These are phyloP conservation scores for Drosophila lowei DNA, from an alignment of 1,140 invertebrate genomes.

Conservation along the genomic window DNA sequence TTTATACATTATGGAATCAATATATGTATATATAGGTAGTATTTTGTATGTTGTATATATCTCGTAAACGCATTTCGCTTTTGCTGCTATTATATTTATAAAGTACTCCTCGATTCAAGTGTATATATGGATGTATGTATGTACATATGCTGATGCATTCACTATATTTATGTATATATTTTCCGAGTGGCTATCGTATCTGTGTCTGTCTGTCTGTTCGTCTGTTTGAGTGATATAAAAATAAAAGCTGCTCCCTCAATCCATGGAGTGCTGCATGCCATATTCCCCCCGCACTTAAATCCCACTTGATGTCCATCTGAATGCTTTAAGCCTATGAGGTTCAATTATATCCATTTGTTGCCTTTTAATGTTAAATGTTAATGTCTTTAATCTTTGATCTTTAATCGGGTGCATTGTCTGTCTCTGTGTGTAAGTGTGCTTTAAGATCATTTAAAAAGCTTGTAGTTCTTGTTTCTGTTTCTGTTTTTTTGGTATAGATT, in stretches of 20 bases:
- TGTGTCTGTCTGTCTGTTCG: not conserved
- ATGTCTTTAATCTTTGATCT: conserved; percentile 26
- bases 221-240: conserved; percentile 44
- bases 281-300: conserved; percentile 22
- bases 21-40: conserved; percentile 5
- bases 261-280: conserved; percentile 49
- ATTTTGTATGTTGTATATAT: conserved; percentile 20
- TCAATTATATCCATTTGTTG: conserved; percentile 55
- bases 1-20: conserved; percentile 45
- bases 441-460: conserved; percentile 39
- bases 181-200: no score
- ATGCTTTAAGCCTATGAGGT: conserved; percentile 75
- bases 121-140: conserved; percentile 23
- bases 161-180: no score
- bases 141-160: conserved; percentile 45
- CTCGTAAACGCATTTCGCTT: conserved; percentile 36
- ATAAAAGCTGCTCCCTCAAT: conserved; percentile 50
- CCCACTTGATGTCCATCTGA: conserved; percentile 21
- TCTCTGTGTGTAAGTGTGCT: conserved; percentile 14
- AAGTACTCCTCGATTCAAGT: conserved; percentile 41
- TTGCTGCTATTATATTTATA: conserved; percentile 31
- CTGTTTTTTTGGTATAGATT: conserved; percentile 23
- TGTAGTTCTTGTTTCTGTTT: conserved; percentile 11
- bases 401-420: not conserved
- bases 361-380: no score